phyloP scores from a whole-genome alignment of 2,888 invertebrate species.

The Darwinula stevensoni region DNA sequence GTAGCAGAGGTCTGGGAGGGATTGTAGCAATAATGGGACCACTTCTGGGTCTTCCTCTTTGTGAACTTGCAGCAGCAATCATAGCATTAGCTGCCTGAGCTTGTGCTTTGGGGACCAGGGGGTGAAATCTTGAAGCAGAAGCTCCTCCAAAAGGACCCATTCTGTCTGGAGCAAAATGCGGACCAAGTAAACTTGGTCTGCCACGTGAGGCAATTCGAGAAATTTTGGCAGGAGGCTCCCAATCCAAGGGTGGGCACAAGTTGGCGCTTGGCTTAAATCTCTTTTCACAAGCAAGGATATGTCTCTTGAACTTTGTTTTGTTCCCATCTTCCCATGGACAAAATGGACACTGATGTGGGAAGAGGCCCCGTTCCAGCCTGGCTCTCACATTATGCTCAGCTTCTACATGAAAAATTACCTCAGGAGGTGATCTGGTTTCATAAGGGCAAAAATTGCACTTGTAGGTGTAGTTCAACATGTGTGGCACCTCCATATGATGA shows the following conservation, averaged over 20 bases:
- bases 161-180: no score
- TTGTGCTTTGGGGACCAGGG: no score
- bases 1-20: no score
- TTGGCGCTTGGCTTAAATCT: slow-evolving; percentile 65
- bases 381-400: slow-evolving; percentile 57
- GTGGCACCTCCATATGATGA: slow-evolving; percentile 64
- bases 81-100: no score
- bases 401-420: slow-evolving; percentile 66
- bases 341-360: slow-evolving; percentile 67
- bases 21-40: no score
- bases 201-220: no score
- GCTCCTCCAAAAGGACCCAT: no score
- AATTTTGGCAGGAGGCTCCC: slow-evolving; percentile 66
- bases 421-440: slow-evolving; percentile 47
- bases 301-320: slow-evolving; percentile 61
- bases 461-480: slow-evolving; percentile 48
- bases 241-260: slow-evolving; percentile 46
- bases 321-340: slow-evolving; percentile 84
- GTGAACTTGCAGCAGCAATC: no score
- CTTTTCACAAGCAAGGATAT: slow-evolving; percentile 57
- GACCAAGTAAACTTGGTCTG: no score
- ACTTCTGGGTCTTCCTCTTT: no score
- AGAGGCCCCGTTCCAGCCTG: slow-evolving; percentile 48
- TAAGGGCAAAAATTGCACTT: slow-evolving; percentile 50
- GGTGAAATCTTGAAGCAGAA: no score